Evolutionary conservation across 1,140 invertebrate genomes (phyloP).

Genomic region (Himalopsyche phryganea): DNA sequence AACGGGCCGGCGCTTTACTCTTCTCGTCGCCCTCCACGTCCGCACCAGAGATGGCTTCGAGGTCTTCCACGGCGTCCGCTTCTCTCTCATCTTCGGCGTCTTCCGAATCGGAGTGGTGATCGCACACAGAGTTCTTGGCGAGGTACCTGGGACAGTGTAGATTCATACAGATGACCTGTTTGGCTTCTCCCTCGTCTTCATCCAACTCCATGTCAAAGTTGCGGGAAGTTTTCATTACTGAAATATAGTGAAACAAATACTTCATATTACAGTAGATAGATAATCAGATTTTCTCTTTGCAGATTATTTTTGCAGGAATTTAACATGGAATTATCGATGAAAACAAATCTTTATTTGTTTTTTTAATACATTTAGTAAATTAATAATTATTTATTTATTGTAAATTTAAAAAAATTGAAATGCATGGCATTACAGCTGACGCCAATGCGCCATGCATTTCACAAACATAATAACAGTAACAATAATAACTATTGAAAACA

Average conservation of each 20-base stretch:
- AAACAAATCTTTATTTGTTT: too few relatives aligned
- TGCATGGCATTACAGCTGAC: too few relatives aligned
- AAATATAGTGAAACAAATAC: constrained; percentile 1
- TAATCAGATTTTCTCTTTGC: neutral
- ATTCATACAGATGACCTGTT: constrained; percentile 44
- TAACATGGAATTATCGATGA: too few relatives aligned
- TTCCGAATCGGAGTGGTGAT: constrained; percentile 22
- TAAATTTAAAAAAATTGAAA: too few relatives aligned
- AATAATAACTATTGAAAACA: too few relatives aligned
- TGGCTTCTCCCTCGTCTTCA: constrained; percentile 31
- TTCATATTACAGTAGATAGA: neutral
- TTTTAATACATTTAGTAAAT: too few relatives aligned
- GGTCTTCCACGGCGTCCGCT: constrained; percentile 38
- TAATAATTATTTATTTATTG: too few relatives aligned
- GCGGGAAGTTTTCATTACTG: constrained; percentile 41
- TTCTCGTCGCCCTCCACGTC: constrained; percentile 3
- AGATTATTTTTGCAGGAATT: too few relatives aligned
- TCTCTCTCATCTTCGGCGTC: constrained; percentile 30
- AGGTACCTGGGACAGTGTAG: constrained; percentile 39
- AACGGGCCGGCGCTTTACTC: constrained; percentile 1
- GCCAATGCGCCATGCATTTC: too few relatives aligned
- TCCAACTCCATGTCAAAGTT: constrained; percentile 36
- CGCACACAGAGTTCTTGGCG: constrained; percentile 27
- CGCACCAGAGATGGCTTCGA: constrained; percentile 30
- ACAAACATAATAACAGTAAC: too few relatives aligned